phyloP scores from a whole-genome alignment of 1,140 invertebrate genomes.

The Dendroctonus valens region DNA sequence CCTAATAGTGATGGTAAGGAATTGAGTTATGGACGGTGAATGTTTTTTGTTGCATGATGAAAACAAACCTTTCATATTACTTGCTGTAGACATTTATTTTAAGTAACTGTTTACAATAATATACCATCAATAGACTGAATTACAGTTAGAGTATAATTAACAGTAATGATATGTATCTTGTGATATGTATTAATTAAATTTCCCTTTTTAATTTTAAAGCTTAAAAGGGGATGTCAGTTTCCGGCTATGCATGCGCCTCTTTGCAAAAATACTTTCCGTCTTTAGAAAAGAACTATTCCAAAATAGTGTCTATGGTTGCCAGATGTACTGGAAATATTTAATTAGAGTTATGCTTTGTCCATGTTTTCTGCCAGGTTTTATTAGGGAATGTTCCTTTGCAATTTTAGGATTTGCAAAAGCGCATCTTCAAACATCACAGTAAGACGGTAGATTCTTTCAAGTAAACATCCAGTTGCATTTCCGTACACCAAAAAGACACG shows the following conservation, averaged over 20 bases:
- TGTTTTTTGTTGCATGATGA: not conserved
- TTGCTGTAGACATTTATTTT: slow-evolving; percentile 50
- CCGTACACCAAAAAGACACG: no score
- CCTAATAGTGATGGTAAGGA: no score
- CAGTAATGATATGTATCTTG: slow-evolving; percentile 48
- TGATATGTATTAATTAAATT: slow-evolving; percentile 47
- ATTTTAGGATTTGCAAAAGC: slow-evolving; percentile 11
- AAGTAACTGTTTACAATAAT: slow-evolving; percentile 46
- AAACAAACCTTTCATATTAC: slow-evolving; percentile 22
- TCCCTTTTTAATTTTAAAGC: not conserved
- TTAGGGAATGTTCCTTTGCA: slow-evolving; percentile 13
- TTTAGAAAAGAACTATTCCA: slow-evolving; percentile 16
- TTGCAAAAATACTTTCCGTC: slow-evolving; percentile 6
- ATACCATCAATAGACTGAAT: slow-evolving; percentile 47
- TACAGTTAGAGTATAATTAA: slow-evolving; percentile 18
- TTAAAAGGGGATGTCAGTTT: slow-evolving; percentile 14
- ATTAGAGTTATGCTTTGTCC: slow-evolving; percentile 7
- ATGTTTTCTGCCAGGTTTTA: slow-evolving; percentile 24
- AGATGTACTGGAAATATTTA: not conserved
- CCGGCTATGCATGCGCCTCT: slow-evolving; percentile 17
- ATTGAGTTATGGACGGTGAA: no score
- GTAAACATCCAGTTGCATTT: not conserved
- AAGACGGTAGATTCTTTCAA: slow-evolving; percentile 22
- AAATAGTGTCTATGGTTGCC: slow-evolving; percentile 4
- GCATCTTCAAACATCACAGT: slow-evolving; percentile 28